phyloP scores from a whole-genome alignment of 2,797 vertebrate genomes.

The Cottoperca gobio region DNA sequence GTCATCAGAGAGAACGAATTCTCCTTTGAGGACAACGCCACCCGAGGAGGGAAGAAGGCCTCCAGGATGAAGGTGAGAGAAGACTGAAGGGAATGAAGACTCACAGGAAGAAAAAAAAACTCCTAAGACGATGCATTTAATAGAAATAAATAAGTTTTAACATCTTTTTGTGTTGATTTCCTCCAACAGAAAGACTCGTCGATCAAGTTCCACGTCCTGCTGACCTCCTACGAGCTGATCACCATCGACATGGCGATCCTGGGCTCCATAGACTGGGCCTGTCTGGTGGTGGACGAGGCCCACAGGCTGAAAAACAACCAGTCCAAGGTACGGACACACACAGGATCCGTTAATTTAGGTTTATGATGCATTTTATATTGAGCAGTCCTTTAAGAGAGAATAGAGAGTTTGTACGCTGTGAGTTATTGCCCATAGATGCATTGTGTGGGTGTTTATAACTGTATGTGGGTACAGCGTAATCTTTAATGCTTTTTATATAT shows the following conservation, averaged over 20 bases:
- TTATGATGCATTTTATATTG: background rate
- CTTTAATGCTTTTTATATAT: too few species aligned
- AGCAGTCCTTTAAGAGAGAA: background rate
- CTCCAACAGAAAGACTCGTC: conserved; percentile 94
- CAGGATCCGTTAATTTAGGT: background rate
- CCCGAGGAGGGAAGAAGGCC: conserved; percentile 96
- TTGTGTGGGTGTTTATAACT: too few species aligned
- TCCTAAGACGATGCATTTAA: background rate
- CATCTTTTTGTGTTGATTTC: background rate
- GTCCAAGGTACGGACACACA: conserved; percentile 88
- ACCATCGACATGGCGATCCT: conserved; percentile 97
- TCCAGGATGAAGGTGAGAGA: conserved; percentile 93
- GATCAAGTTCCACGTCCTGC: conserved; percentile 95
- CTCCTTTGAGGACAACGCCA: conserved; percentile 98
- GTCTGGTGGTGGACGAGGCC: conserved; percentile 97
- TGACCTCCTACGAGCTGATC: conserved; percentile 97
- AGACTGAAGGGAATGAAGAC: too few species aligned
- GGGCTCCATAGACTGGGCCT: conserved; percentile 98
- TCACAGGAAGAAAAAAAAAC: background rate
- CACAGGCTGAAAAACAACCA: conserved; percentile 99
- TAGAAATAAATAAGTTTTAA: background rate
- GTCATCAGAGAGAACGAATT: conserved; percentile 98
- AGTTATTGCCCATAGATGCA: background rate
- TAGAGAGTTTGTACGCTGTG: background rate
- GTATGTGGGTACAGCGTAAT: too few species aligned